A percentile compares a stretch with the other conserved stretches of the same genome.
Conservation (phyloP, 2,113 vertebrate species). For the Stigmatopora nigra region DNA sequence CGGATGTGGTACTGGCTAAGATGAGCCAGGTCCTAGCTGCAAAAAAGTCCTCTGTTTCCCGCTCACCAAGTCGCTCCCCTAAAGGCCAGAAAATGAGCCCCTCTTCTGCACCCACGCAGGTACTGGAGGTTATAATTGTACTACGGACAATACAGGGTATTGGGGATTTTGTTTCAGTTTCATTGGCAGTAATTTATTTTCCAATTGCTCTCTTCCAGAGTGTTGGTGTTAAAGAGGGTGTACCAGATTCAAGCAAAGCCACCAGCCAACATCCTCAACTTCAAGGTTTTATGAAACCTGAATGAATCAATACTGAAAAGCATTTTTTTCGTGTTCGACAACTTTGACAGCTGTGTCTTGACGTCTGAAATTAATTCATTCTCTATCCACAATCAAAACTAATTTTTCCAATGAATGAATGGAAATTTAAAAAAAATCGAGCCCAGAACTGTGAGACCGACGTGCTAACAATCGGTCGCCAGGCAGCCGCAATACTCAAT, state of each 20-base stretch:
- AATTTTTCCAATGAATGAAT: no score
- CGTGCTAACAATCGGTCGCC: no score
- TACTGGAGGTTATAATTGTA: constrained; percentile 38
- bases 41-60: constrained; percentile 60
- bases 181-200: background rate
- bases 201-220: constrained; percentile 62
- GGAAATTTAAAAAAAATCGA: no score
- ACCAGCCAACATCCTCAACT: constrained; percentile 84
- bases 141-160: background rate
- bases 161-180: background rate
- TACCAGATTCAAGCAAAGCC: constrained; percentile 79
- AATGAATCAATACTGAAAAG: constrained; percentile 57
- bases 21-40: constrained; percentile 80
- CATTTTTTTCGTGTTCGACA: no score
- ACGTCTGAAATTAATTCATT: no score
- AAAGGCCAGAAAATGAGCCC: constrained; percentile 77
- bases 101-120: constrained; percentile 84
- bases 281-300: constrained; percentile 89
- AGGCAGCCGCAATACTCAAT: no score
- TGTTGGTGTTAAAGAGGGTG: constrained; percentile 79
- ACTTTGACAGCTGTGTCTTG: no score
- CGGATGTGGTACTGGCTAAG: constrained; percentile 82
- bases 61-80: constrained; percentile 75
- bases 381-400: no score
- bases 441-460: no score